Percentiles rank a stretch among this genome's conserved stretches.
Conservation (phyloP, 2,888 invertebrate genomes). For the Ormyrus pomaceus region DNA sequence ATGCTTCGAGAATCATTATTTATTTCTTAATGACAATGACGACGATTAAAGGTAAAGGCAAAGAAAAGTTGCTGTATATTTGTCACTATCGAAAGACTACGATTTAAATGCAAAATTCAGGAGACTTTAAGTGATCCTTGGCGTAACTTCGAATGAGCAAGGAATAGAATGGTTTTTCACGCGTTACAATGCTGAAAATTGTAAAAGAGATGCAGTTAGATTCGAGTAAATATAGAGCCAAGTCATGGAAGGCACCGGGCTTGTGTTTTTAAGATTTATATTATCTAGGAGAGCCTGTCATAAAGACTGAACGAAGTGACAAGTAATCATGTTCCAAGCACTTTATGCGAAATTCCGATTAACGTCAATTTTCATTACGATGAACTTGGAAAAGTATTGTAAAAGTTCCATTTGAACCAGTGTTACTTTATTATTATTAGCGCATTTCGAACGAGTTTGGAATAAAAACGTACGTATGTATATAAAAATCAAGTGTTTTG, state of each 20-base stretch:
- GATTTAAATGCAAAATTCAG: conserved; percentile 49
- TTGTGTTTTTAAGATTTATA: conserved; percentile 20
- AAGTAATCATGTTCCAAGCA: conserved; percentile 41
- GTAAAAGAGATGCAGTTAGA: conserved; percentile 13
- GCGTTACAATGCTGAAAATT: conserved; percentile 4
- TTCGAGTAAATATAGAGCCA: conserved; percentile 24
- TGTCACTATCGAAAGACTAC: conserved; percentile 42
- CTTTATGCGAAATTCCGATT: conserved; percentile 31
- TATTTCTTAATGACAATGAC: background rate
- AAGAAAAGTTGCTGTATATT: conserved; percentile 31
- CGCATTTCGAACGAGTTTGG: conserved; percentile 40
- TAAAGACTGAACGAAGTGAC: conserved; percentile 46
- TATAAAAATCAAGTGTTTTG: conserved; percentile 51
- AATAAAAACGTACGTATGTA: conserved; percentile 41
- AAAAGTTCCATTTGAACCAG: conserved; percentile 29
- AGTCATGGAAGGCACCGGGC: conserved; percentile 45
- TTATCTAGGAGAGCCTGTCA: conserved; percentile 23
- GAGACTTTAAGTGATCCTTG: conserved; percentile 44
- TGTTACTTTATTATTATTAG: conserved; percentile 32
- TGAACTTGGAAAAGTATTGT: conserved; percentile 55
- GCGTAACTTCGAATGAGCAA: conserved; percentile 31
- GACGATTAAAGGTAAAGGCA: conserved; percentile 15
- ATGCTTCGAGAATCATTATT: conserved; percentile 17
- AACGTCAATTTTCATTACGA: conserved; percentile 40
- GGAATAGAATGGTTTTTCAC: conserved; percentile 18